phyloP scores from a whole-genome alignment of 2,113 vertebrate genomes.

The Pseudois nayaur region DNA sequence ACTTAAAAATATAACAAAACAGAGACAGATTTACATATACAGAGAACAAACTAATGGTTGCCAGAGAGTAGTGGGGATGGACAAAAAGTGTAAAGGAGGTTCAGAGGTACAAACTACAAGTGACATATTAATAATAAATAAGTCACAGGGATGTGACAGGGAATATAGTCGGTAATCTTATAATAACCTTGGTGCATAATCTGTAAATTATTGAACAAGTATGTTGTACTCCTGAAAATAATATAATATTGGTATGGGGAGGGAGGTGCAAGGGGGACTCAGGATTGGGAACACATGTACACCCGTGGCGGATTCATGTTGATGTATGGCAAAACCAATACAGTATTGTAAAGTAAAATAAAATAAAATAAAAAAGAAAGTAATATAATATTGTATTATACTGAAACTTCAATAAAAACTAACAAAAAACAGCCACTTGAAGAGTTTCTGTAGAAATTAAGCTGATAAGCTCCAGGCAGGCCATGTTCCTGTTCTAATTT shows the following conservation, averaged over 20 bases:
- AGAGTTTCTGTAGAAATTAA: not conserved
- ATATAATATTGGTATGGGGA: not conserved
- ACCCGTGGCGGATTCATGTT: no score
- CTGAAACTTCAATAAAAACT: not conserved
- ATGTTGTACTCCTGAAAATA: not conserved
- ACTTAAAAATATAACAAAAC: not conserved
- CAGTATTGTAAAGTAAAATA: no score
- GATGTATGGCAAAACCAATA: no score
- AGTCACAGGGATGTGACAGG: not conserved
- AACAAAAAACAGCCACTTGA: not conserved
- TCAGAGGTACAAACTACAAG: not conserved
- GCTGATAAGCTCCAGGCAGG: not conserved
- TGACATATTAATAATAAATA: not conserved
- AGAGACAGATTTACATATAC: not conserved
- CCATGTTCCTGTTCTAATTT: not conserved
- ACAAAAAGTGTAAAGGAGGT: not conserved
- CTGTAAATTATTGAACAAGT: not conserved
- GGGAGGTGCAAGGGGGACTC: no score
- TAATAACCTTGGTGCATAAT: not conserved
- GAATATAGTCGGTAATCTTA: not conserved
- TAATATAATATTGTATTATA: not conserved
- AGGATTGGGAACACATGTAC: no score
- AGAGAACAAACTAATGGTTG: not conserved
- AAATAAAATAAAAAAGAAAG: no score
- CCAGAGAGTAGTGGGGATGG: not conserved